A percentile compares a stretch with the other conserved stretches of the same genome.
Conservation (phyloP, 2,113 vertebrate genomes). For the Hippocampus barbouri region DNA sequence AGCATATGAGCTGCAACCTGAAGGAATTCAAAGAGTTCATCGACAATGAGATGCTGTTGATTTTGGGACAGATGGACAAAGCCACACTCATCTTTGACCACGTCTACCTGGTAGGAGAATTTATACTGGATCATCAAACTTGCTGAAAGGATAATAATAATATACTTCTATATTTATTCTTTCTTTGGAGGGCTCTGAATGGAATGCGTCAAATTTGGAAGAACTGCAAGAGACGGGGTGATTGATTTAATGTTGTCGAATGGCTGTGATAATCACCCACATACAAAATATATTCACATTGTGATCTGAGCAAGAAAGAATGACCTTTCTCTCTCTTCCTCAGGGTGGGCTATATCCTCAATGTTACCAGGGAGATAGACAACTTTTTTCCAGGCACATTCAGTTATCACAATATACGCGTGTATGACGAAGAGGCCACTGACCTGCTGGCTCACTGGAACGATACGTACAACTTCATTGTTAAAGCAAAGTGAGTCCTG, state of each 20-base stretch:
- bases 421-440: conserved; percentile 91
- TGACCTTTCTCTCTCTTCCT: conserved; percentile 40
- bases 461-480: conserved; percentile 94
- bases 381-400: conserved; percentile 96
- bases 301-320: conserved; percentile 41
- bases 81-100: conserved; percentile 95
- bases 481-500: conserved; percentile 89
- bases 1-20: conserved; percentile 94
- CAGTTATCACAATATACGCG: conserved; percentile 90
- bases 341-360: conserved; percentile 94
- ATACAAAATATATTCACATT: conserved; percentile 29
- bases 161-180: conserved; percentile 31
- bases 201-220: conserved; percentile 98
- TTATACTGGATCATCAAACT: neutral
- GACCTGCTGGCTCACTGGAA: conserved; percentile 98
- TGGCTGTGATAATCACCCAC: conserved; percentile 24
- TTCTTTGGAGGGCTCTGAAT: conserved; percentile 90
- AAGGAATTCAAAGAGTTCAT: conserved; percentile 98
- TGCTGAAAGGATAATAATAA: conserved; percentile 18
- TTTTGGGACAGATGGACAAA: conserved; percentile 99
- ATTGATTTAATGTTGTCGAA: conserved; percentile 61
- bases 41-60: conserved; percentile 96
- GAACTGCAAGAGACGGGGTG: conserved; percentile 92
- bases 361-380: conserved; percentile 95
- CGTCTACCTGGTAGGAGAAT: conserved; percentile 84